phyloP scores from a whole-genome alignment of 1,140 invertebrate species.

The Trachelipus rathkii region DNA sequence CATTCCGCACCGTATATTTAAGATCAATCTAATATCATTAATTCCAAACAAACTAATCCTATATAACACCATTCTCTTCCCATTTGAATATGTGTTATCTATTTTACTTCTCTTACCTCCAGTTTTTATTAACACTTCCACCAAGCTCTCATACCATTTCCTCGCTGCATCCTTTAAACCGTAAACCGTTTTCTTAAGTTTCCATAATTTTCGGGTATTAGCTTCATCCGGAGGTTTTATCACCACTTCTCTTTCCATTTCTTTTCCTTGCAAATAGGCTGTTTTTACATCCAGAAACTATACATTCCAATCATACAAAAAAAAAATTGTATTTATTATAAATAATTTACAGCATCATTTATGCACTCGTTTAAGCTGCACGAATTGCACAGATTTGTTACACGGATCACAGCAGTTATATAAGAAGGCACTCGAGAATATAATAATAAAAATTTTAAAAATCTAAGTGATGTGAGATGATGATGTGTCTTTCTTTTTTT shows the following conservation, averaged over 20 bases:
- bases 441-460: not conserved
- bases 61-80: not conserved
- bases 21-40: too few relatives aligned
- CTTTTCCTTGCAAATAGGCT: not conserved
- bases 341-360: not conserved
- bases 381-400: slow-evolving; percentile 3
- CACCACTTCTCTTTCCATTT: not conserved
- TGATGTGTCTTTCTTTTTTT: not conserved
- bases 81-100: not conserved
- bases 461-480: not conserved
- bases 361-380: not conserved
- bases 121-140: too few relatives aligned
- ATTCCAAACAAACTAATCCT: too few relatives aligned
- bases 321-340: not conserved
- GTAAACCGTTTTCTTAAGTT: too few relatives aligned
- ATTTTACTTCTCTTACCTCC: too few relatives aligned
- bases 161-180: too few relatives aligned
- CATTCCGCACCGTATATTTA: too few relatives aligned
- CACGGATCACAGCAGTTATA: not conserved
- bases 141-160: too few relatives aligned
- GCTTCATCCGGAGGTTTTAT: too few relatives aligned
- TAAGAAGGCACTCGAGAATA: not conserved
- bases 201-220: too few relatives aligned
- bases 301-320: not conserved
- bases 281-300: too few relatives aligned